Conservation (phyloP, 2,113 vertebrate species). For the Nannobrachium achirus region DNA sequence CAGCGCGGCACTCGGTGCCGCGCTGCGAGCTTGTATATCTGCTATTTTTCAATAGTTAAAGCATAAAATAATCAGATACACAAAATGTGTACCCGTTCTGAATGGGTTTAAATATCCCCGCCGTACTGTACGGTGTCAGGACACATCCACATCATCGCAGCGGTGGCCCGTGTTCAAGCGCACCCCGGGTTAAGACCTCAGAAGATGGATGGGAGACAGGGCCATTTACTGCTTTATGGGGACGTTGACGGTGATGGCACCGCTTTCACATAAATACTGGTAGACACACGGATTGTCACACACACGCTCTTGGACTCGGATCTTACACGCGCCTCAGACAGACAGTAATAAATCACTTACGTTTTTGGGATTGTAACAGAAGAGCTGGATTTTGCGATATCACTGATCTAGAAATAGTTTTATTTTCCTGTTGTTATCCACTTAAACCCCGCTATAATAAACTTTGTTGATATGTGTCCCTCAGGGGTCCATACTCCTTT, state of each 20-base stretch:
- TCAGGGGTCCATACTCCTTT: too few relatives aligned
- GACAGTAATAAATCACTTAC: neutral
- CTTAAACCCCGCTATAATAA: too few relatives aligned
- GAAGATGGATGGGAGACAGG: conserved; percentile 13
- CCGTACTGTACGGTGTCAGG: conserved; percentile 24
- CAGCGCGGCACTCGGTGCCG: too few relatives aligned
- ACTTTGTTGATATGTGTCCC: too few relatives aligned
- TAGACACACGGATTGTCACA: conserved; percentile 3
- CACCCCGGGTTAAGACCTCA: conserved; percentile 32
- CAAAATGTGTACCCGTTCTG: too few relatives aligned
- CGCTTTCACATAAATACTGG: conserved; percentile 25
- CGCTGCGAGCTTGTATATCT: too few relatives aligned
- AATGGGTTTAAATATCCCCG: conserved; percentile 20
- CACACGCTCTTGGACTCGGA: neutral
- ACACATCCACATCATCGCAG: conserved; percentile 59
- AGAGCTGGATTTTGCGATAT: neutral
- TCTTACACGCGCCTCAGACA: neutral
- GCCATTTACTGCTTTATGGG: conserved; percentile 22
- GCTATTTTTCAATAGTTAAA: too few relatives aligned
- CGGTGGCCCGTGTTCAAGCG: conserved; percentile 40
- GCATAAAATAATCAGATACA: too few relatives aligned
- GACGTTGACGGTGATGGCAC: conserved; percentile 2
- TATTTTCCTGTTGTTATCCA: too few relatives aligned
- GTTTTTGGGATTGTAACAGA: neutral
- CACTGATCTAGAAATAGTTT: neutral